Percentiles rank a stretch among this genome's conserved stretches.
phyloP scores from a whole-genome alignment of 2,888 invertebrate species.

The Epinotia brunnichana region DNA sequence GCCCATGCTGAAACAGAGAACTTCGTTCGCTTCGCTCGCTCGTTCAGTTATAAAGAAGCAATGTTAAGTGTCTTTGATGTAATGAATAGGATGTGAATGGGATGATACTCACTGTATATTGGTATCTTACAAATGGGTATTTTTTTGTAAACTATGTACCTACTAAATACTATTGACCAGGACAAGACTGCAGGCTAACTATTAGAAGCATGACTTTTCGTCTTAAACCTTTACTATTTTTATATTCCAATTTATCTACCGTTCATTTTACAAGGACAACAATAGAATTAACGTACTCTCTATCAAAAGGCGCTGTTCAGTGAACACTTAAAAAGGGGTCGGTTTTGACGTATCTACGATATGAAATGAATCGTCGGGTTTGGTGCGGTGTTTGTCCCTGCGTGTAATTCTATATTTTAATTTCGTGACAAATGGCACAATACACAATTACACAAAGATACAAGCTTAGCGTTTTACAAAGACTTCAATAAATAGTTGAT shows the following conservation, averaged over 20 bases:
- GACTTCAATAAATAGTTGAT: slow-evolving; percentile 39
- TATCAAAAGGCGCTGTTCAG: not conserved
- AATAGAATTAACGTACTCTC: not conserved
- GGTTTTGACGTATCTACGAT: slow-evolving; percentile 18
- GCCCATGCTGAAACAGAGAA: too few species aligned
- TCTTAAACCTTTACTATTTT: not conserved
- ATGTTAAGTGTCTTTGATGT: too few species aligned
- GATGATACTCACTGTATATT: too few species aligned
- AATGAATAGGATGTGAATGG: too few species aligned
- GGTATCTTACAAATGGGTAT: too few species aligned
- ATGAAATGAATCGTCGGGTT: slow-evolving; percentile 25
- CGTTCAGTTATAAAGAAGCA: too few species aligned
- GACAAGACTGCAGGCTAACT: not conserved
- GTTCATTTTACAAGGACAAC: not conserved
- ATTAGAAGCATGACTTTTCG: not conserved
- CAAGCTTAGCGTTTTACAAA: slow-evolving; percentile 48
- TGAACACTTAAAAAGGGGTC: not conserved
- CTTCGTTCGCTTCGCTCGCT: too few species aligned
- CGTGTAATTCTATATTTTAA: slow-evolving; percentile 69
- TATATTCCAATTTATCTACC: slow-evolving; percentile 5
- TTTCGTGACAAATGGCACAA: slow-evolving; percentile 70
- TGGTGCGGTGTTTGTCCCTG: slow-evolving; percentile 47
- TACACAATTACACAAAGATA: slow-evolving; percentile 47
- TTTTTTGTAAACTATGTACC: too few species aligned
- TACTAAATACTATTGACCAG: too few species aligned